Evolutionary conservation across 2,888 invertebrate genomes (phyloP), one percentile per base, ranked within the genome.

Genomic region (Tillus elongatus): DNA sequence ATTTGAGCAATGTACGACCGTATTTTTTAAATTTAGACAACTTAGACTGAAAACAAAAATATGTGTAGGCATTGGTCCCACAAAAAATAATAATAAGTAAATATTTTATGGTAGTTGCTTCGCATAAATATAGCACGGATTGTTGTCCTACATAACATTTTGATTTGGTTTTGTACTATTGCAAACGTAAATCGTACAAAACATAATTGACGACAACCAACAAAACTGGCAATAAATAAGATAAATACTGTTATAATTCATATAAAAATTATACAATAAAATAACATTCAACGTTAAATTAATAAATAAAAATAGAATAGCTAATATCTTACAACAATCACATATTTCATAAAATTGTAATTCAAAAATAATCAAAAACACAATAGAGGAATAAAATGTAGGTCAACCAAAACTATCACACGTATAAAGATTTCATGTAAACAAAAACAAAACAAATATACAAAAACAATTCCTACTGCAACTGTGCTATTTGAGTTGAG

Each of bases 291-390:
- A 19, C 24, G n/a, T 19, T 19, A 19, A 19, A 19, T 19, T 19
- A 19, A 19, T 19, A 19, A 19, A 46, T 40, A 42, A 47, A 45
- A 46, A 41, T 39, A 46, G 42, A 41, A 45, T 36, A 41, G 39
- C 35, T 44, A 44, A 37, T 46, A 48, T 44, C 39, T 44, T 44
- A 48, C 48, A 46, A 45, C 41, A 44, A 43, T 43, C 40, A 50
- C 43, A 47, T 41, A 42, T 35, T 46, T 41, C 30, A 11, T 29
- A 4, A 29, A 10, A 9, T 9, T 9, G 6, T 8, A 8, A 9
- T 8, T 8, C 6, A 19, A 19, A 19, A 19, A 19, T 8, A 19
- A 19, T 19, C 9, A 19, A 19, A 19, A 19, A 19, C 24, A 19
- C 6, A 19, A 8, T 9, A 19, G 24, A n/a, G n/a, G n/a, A n/a